Evolutionary conservation across 2,113 vertebrate genomes (phyloP).

Genomic region (Synodontis membranacea): DNA sequence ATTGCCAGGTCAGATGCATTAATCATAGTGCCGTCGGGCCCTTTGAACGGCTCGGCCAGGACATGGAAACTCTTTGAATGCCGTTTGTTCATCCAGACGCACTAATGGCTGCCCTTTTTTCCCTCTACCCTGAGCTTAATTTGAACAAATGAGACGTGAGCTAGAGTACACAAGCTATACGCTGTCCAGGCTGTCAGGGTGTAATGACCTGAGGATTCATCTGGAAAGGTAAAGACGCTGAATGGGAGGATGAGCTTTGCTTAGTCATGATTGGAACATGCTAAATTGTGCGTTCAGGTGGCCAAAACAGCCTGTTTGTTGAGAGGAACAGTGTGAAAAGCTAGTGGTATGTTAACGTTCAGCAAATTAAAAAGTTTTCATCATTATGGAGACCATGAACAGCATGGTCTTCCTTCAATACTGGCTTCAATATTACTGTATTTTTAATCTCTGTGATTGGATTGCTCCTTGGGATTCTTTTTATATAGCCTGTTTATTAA

Average conservation of each 20-base stretch:
- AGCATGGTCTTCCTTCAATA: neutral
- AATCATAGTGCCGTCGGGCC: conserved; percentile 71
- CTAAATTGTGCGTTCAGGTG: conserved; percentile 20
- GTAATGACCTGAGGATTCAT: conserved; percentile 36
- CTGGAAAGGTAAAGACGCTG: conserved; percentile 17
- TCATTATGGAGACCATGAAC: no score
- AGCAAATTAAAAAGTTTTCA: neutral
- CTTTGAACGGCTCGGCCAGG: conserved; percentile 77
- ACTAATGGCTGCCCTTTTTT: conserved; percentile 61
- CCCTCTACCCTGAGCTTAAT: conserved; percentile 66
- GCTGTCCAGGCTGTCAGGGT: conserved; percentile 20
- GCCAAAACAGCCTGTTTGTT: conserved; percentile 7
- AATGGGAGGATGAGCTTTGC: conserved; percentile 12
- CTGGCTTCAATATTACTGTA: neutral
- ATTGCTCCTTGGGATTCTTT: neutral
- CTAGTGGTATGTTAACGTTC: neutral
- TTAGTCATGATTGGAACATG: conserved; percentile 9
- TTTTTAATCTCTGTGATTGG: neutral
- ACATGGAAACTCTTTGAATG: conserved; percentile 76
- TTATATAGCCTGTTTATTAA: conserved; percentile 2
- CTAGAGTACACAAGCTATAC: conserved; percentile 63
- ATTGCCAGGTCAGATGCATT: conserved; percentile 76
- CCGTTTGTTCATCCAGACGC: conserved; percentile 71
- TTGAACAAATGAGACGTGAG: conserved; percentile 69
- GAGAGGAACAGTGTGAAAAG: neutral